Evolutionary conservation across 2,113 vertebrate genomes (phyloP).

Genomic region (Pholis gunnellus): DNA sequence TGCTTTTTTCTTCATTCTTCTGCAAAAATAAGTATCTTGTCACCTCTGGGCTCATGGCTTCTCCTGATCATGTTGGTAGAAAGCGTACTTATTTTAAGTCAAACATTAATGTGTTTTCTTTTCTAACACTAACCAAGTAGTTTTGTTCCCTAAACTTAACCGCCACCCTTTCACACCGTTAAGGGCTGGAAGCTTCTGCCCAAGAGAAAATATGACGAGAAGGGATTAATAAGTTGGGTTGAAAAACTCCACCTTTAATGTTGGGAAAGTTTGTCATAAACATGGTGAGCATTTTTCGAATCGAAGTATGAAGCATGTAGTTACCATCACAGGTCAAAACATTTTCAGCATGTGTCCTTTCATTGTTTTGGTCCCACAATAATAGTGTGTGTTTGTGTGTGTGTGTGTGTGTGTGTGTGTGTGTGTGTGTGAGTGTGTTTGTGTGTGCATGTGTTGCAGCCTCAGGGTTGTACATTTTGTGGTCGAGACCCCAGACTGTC

Average conservation of each 20-base stretch:
- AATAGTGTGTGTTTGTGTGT: not conserved
- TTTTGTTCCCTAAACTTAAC: no score
- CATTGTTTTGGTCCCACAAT: not conserved
- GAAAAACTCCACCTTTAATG: not conserved
- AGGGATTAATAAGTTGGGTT: not conserved
- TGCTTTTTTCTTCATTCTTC: not conserved
- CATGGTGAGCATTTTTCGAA: not conserved
- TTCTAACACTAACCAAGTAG: no score
- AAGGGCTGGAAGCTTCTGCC: no score
- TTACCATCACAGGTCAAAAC: not conserved
- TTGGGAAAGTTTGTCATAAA: not conserved
- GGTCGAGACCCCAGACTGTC: constrained; percentile 49
- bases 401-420: constrained; percentile 19
- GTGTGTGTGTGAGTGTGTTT: not conserved
- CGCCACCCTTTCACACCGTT: no score
- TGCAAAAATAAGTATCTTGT: not conserved
- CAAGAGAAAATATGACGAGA: not conserved
- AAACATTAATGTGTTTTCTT: no score
- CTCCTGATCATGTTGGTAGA: not conserved
- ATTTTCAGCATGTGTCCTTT: not conserved
- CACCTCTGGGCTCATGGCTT: not conserved
- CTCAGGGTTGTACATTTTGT: constrained; percentile 40
- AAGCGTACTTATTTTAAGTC: not conserved
- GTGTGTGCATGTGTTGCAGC: constrained; percentile 3
- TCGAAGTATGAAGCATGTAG: not conserved